These are phyloP conservation scores for Gavia stellata DNA, from an alignment of 2,113 vertebrate genomes.

Conservation along the genomic window DNA sequence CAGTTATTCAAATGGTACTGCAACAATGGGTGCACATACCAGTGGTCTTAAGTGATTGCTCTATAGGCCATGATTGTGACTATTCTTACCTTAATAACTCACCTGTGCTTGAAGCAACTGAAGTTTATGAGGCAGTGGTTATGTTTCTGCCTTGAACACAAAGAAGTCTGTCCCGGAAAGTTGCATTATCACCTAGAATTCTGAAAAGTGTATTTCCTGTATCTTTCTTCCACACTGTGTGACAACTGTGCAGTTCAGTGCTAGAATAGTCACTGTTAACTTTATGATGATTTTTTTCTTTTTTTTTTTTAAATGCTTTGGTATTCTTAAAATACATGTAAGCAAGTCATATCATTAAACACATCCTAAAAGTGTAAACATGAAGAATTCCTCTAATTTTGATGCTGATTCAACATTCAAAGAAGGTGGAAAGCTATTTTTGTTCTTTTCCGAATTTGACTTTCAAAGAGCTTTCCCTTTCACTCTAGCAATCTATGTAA, in stretches of 20 bases:
- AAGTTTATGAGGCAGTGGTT: neutral
- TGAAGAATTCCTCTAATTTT: neutral
- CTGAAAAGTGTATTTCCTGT: neutral
- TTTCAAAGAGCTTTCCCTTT: neutral
- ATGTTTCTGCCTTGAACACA: neutral
- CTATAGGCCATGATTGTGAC: neutral
- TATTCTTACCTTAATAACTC: neutral
- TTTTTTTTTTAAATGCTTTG: neutral
- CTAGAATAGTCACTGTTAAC: neutral
- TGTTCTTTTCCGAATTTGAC: neutral
- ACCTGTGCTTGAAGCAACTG: neutral
- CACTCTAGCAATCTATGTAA: neutral
- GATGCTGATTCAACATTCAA: neutral
- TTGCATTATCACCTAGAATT: neutral
- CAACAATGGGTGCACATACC: fast-evolving
- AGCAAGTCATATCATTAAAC: neutral
- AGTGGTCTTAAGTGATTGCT: neutral
- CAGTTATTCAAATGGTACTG: neutral
- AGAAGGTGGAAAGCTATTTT: neutral
- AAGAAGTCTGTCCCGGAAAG: neutral
- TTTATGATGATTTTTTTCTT: neutral
- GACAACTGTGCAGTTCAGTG: neutral
- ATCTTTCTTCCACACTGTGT: neutral
- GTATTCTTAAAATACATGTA: neutral
- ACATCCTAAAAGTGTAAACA: neutral